phyloP scores from a whole-genome alignment of 2,888 invertebrate species.

The Drosophila algonquin region DNA sequence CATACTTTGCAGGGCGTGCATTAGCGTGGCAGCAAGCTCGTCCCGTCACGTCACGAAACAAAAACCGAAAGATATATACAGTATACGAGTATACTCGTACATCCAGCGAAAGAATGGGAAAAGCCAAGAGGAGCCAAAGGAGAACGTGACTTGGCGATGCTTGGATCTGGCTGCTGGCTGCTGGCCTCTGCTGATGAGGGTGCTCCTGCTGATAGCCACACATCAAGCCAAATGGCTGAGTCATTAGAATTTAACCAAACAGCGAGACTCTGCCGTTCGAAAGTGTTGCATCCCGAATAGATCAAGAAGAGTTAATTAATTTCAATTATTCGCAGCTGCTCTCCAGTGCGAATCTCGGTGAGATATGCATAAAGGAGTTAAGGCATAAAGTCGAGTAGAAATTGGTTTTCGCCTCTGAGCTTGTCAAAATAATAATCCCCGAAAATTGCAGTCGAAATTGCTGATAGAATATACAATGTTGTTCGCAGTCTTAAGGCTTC shows the following conservation, averaged over 20 bases:
- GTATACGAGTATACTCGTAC: no score
- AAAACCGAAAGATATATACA: background rate
- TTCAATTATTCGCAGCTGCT: background rate
- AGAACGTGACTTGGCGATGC: conserved; percentile 56
- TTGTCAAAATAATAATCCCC: background rate
- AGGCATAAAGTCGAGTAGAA: background rate
- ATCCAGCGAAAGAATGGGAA: conserved; percentile 7
- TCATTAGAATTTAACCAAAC: conserved; percentile 36
- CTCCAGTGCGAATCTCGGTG: background rate
- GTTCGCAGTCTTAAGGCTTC: no score
- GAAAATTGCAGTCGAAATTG: background rate
- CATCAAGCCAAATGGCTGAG: conserved; percentile 36
- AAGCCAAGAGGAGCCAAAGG: conserved; percentile 37
- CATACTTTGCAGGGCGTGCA: conserved; percentile 64
- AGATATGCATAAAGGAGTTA: background rate
- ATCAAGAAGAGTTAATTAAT: background rate
- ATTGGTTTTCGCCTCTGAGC: background rate
- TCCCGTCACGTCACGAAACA: conserved; percentile 27
- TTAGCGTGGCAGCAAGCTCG: conserved; percentile 31
- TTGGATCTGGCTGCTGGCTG: conserved; percentile 2
- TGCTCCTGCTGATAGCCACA: conserved; percentile 35
- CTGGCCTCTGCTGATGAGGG: conserved; percentile 7
- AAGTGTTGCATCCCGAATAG: conserved; percentile 12
- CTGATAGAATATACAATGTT: background rate
- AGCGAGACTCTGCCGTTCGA: background rate